Percentiles rank a stretch among this genome's conserved stretches.
Conservation (phyloP, 2,797 vertebrate species). For the Tolypeutes matacus region DNA sequence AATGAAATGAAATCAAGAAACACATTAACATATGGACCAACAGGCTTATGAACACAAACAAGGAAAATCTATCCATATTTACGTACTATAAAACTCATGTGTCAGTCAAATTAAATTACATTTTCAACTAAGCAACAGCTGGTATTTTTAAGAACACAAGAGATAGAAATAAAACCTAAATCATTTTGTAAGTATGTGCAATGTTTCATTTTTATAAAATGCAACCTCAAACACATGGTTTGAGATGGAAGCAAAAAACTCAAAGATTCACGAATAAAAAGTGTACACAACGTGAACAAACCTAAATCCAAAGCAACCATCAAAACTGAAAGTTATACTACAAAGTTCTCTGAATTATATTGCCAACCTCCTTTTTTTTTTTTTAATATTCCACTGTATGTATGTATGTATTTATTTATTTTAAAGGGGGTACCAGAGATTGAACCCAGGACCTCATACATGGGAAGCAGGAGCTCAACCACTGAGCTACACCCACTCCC, state of each 20-base stretch:
- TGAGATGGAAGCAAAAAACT: slow-evolving; percentile 56
- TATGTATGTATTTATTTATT: no score
- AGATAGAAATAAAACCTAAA: slow-evolving; percentile 73
- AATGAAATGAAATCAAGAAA: slow-evolving; percentile 69
- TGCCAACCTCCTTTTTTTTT: neutral
- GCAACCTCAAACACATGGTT: slow-evolving; percentile 65
- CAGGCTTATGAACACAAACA: slow-evolving; percentile 71
- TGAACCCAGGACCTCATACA: no score
- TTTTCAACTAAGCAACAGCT: slow-evolving; percentile 78
- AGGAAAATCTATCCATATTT: slow-evolving; percentile 74
- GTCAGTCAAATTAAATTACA: slow-evolving; percentile 80
- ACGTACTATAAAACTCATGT: slow-evolving; percentile 68
- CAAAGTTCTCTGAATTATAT: slow-evolving; percentile 19
- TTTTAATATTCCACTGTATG: no score
- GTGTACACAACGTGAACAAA: neutral
- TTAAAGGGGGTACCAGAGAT: no score
- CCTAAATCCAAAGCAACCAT: slow-evolving; percentile 18
- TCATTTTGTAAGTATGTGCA: slow-evolving; percentile 68
- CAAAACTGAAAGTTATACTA: slow-evolving; percentile 30
- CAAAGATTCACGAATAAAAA: slow-evolving; percentile 61
- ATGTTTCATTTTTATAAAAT: slow-evolving; percentile 74
- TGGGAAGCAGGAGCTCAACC: no score
- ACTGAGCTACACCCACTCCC: no score
- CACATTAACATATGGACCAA: slow-evolving; percentile 78
- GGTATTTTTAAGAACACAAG: slow-evolving; percentile 78